These are phyloP conservation scores for Zaprionus davidi DNA, from an alignment of 1,140 invertebrate species.

Conservation along the genomic window DNA sequence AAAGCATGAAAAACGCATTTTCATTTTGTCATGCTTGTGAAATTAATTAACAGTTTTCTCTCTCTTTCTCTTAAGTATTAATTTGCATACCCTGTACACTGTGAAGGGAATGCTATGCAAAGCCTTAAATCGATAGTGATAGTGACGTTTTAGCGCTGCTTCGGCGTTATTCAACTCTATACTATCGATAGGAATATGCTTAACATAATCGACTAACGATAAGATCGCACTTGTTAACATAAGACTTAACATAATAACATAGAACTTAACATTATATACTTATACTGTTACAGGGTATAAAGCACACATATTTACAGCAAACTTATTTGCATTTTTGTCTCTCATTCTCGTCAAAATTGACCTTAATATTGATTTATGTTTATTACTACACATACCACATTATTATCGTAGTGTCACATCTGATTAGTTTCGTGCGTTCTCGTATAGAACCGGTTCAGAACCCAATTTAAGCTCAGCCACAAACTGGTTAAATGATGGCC, in stretches of 20 bases:
- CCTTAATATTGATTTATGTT: slow-evolving; percentile 10
- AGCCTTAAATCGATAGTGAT: too few species aligned
- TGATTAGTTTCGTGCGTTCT: not conserved
- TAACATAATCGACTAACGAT: too few species aligned
- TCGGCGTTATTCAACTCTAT: too few species aligned
- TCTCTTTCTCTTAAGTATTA: too few species aligned
- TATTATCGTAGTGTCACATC: not conserved
- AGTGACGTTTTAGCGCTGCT: too few species aligned
- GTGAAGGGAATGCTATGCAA: too few species aligned
- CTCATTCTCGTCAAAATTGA: not conserved
- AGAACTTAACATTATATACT: too few species aligned
- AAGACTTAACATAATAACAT: too few species aligned
- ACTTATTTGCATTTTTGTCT: not conserved
- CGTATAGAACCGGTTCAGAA: slow-evolving; percentile 22
- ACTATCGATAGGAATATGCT: too few species aligned
- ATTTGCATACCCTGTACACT: too few species aligned
- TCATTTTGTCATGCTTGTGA: not conserved
- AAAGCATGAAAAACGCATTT: slow-evolving; percentile 2
- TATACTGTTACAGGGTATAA: not conserved
- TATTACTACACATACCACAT: slow-evolving; percentile 4
- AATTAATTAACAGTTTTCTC: not conserved
- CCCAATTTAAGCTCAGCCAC: slow-evolving; percentile 1
- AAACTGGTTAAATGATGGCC: slow-evolving; percentile 31
- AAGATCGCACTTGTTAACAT: too few species aligned
- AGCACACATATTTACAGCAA: not conserved